phyloP scores from a whole-genome alignment of 53 echinoderm and acorn worm species.

The Mesocentrotus franciscanus region DNA sequence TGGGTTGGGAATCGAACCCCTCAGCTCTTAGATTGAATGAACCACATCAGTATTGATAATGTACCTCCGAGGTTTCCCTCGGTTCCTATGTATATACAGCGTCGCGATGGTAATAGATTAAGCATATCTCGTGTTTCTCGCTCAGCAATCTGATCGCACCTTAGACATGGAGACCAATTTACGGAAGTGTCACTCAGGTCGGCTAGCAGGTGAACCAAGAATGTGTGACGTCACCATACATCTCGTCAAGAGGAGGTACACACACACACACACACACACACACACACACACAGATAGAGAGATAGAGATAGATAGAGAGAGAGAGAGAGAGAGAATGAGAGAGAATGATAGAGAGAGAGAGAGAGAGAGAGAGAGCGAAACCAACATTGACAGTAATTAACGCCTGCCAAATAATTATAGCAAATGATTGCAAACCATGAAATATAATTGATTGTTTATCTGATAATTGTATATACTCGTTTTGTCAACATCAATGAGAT shows the following conservation, averaged over 20 bases:
- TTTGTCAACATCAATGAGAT: no score
- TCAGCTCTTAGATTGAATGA: no score
- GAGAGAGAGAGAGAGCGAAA: not conserved
- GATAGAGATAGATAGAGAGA: not conserved
- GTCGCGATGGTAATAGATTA: conserved; percentile 29
- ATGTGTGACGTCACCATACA: conserved; percentile 40
- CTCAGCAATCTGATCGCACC: conserved; percentile 4
- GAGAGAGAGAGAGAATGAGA: not conserved
- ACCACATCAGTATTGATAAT: not conserved
- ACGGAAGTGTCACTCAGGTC: conserved; percentile 57
- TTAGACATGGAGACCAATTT: conserved; percentile 37
- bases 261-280: not conserved
- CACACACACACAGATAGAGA: not conserved
- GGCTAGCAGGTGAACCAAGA: conserved; percentile 39
- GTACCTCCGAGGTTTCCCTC: not conserved
- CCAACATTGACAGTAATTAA: no score
- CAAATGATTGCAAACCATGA: no score
- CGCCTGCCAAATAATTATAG: no score
- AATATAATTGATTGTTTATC: no score
- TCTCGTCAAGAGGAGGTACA: not conserved
- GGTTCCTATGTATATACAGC: not conserved
- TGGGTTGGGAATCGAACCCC: no score
- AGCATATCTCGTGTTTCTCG: conserved; percentile 4
- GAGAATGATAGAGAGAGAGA: not conserved
- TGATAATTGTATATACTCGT: no score